phyloP scores from a whole-genome alignment of 35 echinoderm and acorn worm genomes.

The Patiria miniata region DNA sequence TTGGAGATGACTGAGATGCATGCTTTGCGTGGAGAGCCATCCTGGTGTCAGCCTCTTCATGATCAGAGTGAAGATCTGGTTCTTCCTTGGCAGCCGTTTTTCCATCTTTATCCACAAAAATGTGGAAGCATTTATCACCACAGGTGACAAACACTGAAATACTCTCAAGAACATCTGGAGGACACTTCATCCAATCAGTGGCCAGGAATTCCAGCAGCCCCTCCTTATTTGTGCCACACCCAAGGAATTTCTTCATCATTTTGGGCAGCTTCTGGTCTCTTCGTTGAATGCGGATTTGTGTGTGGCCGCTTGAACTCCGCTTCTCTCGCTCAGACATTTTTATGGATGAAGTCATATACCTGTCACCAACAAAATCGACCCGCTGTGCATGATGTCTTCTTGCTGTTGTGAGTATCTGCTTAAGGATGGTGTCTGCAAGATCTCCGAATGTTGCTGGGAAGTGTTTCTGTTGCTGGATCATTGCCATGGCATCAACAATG shows the following conservation, averaged over 20 bases:
- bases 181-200: background rate
- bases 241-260: slow-evolving; percentile 4
- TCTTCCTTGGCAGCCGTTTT: background rate
- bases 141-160: background rate
- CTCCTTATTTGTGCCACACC: slow-evolving; percentile 31
- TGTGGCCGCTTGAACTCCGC: background rate
- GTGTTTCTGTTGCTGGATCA: background rate
- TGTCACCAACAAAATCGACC: slow-evolving; percentile 13
- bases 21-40: slow-evolving; percentile 31
- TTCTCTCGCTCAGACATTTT: slow-evolving; percentile 3
- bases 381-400: background rate
- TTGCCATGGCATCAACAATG: slow-evolving; percentile 21
- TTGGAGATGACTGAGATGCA: background rate
- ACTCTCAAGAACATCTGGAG: background rate
- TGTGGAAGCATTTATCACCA: slow-evolving; percentile 32
- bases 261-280: background rate
- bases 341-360: background rate
- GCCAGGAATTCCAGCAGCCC: slow-evolving; percentile 21
- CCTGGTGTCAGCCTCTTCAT: slow-evolving; percentile 42
- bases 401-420: background rate
- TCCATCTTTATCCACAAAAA: background rate
- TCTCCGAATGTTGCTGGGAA: background rate
- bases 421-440: background rate
- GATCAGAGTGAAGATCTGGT: background rate
- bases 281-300: background rate